phyloP scores from a whole-genome alignment of 2,113 vertebrate genomes.

The Uria aalge region DNA sequence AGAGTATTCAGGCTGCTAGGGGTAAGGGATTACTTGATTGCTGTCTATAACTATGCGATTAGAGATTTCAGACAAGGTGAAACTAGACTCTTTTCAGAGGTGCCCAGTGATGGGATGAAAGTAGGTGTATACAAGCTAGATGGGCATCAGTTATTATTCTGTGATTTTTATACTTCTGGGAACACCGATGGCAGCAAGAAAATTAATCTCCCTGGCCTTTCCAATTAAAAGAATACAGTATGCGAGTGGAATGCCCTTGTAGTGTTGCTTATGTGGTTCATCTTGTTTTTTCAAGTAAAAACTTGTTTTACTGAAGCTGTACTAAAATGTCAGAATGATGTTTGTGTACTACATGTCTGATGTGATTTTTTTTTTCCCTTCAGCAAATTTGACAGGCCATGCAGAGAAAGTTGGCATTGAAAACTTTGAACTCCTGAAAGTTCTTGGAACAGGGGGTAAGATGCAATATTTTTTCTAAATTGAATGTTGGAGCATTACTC shows the following conservation, averaged over 20 bases:
- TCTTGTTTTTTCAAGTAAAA: not conserved
- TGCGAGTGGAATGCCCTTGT: not conserved
- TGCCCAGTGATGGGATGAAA: not conserved
- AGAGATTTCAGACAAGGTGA: not conserved
- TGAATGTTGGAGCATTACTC: not conserved
- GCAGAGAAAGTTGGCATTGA: slow-evolving; percentile 96
- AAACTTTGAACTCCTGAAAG: slow-evolving; percentile 96
- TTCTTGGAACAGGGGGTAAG: slow-evolving; percentile 97
- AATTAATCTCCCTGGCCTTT: not conserved
- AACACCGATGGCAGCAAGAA: not conserved
- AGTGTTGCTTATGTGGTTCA: not conserved
- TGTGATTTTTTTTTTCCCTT: not conserved
- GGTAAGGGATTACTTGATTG: not conserved
- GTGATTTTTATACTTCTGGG: not conserved
- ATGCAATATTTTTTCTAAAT: not conserved
- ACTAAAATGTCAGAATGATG: not conserved
- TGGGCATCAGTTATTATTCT: not conserved
- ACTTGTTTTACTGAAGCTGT: not conserved
- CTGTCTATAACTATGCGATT: not conserved
- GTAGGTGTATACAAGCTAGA: not conserved
- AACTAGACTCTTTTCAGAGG: not conserved
- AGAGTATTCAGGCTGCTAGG: not conserved
- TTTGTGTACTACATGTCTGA: not conserved
- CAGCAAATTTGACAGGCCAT: slow-evolving; percentile 96
- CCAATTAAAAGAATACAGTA: not conserved